Base-by-base conservation (phyloP, 1,140 invertebrate species). In the Colletes latitarsis region DNA sequence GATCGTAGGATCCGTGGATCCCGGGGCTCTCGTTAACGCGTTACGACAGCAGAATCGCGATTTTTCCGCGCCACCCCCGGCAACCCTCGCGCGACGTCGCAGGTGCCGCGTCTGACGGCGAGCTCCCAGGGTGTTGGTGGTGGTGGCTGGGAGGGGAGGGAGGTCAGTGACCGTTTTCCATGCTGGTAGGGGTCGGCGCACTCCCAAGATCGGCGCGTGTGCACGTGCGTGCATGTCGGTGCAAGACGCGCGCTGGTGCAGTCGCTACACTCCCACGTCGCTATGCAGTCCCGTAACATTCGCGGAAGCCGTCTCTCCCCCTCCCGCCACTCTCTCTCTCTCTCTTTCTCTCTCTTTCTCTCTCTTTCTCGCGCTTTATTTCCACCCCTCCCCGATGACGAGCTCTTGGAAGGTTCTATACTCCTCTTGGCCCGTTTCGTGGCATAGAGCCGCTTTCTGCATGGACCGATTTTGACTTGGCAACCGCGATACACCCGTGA, bases 281-380 rank as follows among this genome's bases (percentile, higher is more conserved):
- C 89, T 89, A 92, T 92, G 90, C 90, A 90, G 91, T 93, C 92
- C 93, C 93, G 93, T 93, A 93, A 93, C 89, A 91, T 93, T 93
- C 92, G 91, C 90, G 89, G 93, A 93, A 93, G 85, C 87, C 81
- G 63, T 70, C 86, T 72, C 60, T 73, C 74, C 78, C 82, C 81
- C 77, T 84, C 71, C 77, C 66, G 68, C 80, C 55, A 60, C 67
- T 64, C 52, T 52, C n/a, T 55, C 70, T 58, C 49, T n/a, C n/a
- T n/a, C 30, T 62, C n/a, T 15, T 49, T 75, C n/a, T 64, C 39
- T 21, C 68, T 82, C 70, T 64, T 46, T 60, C 72, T 53, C 14
- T 41, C 46, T 21, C 19, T 19, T 15, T 14, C 66, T n/a, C 49
- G 57, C 55, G 46, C 77, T 73, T 79, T 73, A 79, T 73, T 79